Evolutionary conservation across 2,888 invertebrate species (phyloP), one percentile per base, ranked within the genome.

Genomic region (Ophion ellenae): DNA sequence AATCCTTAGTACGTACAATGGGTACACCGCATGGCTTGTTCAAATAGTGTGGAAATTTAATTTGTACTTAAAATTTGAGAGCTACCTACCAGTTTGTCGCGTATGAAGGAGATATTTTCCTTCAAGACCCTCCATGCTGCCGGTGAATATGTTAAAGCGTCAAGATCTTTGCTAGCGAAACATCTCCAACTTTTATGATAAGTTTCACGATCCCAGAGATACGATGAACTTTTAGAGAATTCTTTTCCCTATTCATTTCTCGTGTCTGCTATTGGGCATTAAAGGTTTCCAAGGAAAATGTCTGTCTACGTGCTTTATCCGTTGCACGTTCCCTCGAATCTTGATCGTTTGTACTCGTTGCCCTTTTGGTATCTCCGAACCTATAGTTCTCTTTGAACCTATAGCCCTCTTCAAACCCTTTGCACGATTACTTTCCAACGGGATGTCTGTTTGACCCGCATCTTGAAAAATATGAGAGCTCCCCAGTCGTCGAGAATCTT

Each of bases 61-160:
- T 40, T 40, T 40, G 40, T 6, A 40, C 9, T 40, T 40, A 40
- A 40, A 40, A 40, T 40, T 40, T 40, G 6, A 40, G 17, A 53
- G 53, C 53, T 17, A 53, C 53, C 53, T 5, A 17, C 53, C 14
- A 17, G 5, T 53, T 1, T 11, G 11, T 14, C 17, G 4, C 0
- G 14, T 14, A 53, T 40, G 17, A 17, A 17, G 5, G 17, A 5
- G 53, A 53, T 14, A 17, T 53, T 53, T 53, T 53, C 11, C 17
- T 53, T 53, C 11, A 4, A 53, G 5, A 53, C 53, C 17, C 40
- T 17, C 17, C 14, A 53, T 24, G 24, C 63, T 67, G 11, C 73
- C 24, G 61, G 45, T 79, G 75, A 70, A 67, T 83, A 63, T 59
- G 32, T 75, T 75, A 20, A 71, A 59, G 36, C 4, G 75, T 75